Conservation (phyloP, 2,797 vertebrate species). For the Hoplostethus mediterraneus region DNA sequence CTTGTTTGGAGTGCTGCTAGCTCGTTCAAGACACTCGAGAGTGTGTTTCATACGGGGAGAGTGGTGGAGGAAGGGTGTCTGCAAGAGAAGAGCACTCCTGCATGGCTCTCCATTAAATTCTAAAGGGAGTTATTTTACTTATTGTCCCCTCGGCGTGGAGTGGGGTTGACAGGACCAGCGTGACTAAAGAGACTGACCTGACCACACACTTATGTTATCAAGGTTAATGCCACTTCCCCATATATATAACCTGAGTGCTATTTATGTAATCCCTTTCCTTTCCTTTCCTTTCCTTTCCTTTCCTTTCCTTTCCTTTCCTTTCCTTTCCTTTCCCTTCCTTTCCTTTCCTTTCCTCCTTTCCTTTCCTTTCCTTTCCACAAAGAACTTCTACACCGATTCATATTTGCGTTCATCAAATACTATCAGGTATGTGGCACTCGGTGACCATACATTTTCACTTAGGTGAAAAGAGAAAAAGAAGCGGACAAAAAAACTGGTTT, state of each 20-base stretch:
- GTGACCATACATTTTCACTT: conserved; percentile 40
- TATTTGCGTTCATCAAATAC: conserved; percentile 52
- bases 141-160: conserved; percentile 1
- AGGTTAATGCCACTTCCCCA: no score
- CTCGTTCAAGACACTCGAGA: not conserved
- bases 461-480: conserved; percentile 30
- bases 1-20: not conserved
- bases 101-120: conserved; percentile 17
- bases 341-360: not conserved
- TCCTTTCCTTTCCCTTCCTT: not conserved
- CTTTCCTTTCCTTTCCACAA: conserved; percentile 3
- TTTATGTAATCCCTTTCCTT: not conserved
- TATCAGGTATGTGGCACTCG: conserved; percentile 35
- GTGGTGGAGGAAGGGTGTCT: not conserved
- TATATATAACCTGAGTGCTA: not conserved
- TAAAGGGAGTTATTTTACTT: conserved; percentile 21
- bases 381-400: conserved; percentile 43
- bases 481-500: conserved; percentile 53
- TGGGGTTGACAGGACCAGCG: not conserved
- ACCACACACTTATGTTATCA: not conserved
- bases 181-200: not conserved
- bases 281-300: not conserved
- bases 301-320: not conserved
- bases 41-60: not conserved
- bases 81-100: conserved; percentile 7